Evolutionary conservation across 2,888 invertebrate species (phyloP).

Genomic region (Arctia plantaginis): DNA sequence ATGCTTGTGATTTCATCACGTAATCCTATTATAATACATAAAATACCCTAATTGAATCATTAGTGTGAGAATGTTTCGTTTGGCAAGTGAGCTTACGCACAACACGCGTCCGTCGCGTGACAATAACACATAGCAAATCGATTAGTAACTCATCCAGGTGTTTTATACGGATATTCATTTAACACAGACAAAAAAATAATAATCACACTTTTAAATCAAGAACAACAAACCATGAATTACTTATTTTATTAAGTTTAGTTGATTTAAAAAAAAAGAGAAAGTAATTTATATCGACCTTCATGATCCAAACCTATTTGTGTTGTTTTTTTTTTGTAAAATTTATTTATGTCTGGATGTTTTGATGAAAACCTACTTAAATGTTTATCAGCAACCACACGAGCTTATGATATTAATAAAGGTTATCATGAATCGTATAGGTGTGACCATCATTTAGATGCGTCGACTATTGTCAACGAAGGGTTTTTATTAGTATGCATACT

Average conservation of each 20-base stretch:
- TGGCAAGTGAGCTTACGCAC: conserved; percentile 38
- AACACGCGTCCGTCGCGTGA: conserved; percentile 49
- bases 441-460: conserved; percentile 55
- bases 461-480: conserved; percentile 53
- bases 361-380: conserved; percentile 7
- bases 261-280: not conserved
- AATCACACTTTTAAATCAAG: not conserved
- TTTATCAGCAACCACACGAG: conserved; percentile 32
- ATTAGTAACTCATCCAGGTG: not conserved
- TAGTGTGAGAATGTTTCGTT: not conserved
- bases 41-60: conserved; percentile 11
- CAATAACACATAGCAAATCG: conserved; percentile 3
- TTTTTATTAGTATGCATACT: conserved; percentile 60
- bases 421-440: conserved; percentile 47
- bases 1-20: not conserved
- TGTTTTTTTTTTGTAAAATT: not conserved
- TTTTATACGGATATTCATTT: not conserved
- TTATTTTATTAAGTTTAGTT: not conserved
- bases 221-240: not conserved
- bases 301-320: not conserved
- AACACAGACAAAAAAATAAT: not conserved
- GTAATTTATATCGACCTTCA: not conserved
- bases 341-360: not conserved
- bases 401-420: conserved; percentile 51
- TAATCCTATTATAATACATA: not conserved